Percentiles rank a stretch among this genome's conserved stretches.
These are phyloP conservation scores for Prinia subflava DNA, from an alignment of 2,113 vertebrate genomes.

Conservation along the genomic window DNA sequence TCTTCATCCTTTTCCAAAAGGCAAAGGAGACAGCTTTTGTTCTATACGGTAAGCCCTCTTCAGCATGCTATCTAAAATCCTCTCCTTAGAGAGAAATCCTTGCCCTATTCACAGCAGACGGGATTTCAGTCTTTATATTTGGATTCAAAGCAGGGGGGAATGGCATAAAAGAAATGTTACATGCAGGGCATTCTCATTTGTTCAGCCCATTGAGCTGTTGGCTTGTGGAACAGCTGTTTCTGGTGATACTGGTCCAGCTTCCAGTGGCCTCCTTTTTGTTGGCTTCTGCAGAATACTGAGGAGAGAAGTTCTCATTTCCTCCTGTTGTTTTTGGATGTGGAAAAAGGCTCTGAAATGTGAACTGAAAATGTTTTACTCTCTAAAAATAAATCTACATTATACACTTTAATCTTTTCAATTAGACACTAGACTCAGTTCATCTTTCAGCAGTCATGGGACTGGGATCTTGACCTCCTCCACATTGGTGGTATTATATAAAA, in stretches of 20 bases:
- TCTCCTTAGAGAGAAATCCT: constrained; percentile 9
- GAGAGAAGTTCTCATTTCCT: constrained; percentile 1
- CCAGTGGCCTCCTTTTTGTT: neutral
- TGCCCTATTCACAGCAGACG: neutral
- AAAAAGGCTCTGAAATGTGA: constrained; percentile 39
- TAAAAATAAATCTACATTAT: constrained; percentile 21
- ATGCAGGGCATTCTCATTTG: neutral
- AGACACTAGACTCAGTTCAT: neutral
- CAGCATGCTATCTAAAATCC: neutral
- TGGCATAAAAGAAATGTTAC: neutral
- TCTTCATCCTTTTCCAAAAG: constrained; percentile 18
- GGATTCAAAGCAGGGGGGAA: neutral
- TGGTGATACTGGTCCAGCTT: neutral
- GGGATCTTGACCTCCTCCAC: neutral
- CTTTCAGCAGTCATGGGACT: constrained; percentile 2
- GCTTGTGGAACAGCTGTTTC: constrained; percentile 12
- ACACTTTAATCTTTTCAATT: constrained; percentile 23
- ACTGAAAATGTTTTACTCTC: neutral
- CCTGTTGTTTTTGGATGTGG: constrained; percentile 41
- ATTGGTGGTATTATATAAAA: neutral
- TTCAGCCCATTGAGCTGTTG: neutral
- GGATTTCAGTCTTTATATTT: constrained; percentile 17
- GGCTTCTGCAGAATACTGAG: neutral
- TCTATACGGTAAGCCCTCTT: neutral
- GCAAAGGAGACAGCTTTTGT: neutral